A percentile compares a stretch with the other conserved stretches of the same genome.
Conservation (phyloP, 2,797 vertebrate species). For the Pristis pectinata region DNA sequence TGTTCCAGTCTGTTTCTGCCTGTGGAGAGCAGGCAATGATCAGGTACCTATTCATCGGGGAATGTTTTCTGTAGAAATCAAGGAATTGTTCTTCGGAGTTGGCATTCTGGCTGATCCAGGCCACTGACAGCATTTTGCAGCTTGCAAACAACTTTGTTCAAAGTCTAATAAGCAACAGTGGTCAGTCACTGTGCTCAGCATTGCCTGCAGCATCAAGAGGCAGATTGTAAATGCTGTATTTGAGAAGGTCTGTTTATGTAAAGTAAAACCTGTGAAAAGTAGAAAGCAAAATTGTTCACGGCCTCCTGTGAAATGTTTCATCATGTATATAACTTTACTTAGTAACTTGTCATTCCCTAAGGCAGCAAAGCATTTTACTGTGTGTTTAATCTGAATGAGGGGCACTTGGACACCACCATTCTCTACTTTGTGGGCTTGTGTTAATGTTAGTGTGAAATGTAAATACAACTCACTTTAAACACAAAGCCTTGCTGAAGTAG, state of each 20-base stretch:
- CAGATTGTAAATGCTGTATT: background rate
- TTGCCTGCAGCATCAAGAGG: background rate
- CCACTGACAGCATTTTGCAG: background rate
- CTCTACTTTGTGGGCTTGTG: slow-evolving; percentile 25
- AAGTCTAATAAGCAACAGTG: background rate
- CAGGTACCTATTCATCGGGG: background rate
- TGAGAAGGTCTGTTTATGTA: background rate
- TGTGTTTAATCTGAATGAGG: slow-evolving; percentile 11
- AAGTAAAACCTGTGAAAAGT: background rate
- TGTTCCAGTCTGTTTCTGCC: background rate
- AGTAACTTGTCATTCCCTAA: slow-evolving; percentile 8
- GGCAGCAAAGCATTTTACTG: slow-evolving; percentile 32
- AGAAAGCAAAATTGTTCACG: slow-evolving; percentile 20
- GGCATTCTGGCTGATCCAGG: background rate
- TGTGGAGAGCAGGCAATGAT: background rate
- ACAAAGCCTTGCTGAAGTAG: background rate
- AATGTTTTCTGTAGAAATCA: background rate
- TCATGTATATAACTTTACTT: background rate
- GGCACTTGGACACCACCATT: background rate
- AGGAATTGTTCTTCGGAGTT: background rate
- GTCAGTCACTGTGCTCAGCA: background rate
- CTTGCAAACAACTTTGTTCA: background rate
- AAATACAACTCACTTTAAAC: slow-evolving; percentile 16
- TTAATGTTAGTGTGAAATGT: slow-evolving; percentile 33
- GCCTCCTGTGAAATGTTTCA: slow-evolving; percentile 14